Evolutionary conservation across 2,888 invertebrate species (phyloP), one percentile per base, ranked within the genome.

Genomic region (Molorchus minor): DNA sequence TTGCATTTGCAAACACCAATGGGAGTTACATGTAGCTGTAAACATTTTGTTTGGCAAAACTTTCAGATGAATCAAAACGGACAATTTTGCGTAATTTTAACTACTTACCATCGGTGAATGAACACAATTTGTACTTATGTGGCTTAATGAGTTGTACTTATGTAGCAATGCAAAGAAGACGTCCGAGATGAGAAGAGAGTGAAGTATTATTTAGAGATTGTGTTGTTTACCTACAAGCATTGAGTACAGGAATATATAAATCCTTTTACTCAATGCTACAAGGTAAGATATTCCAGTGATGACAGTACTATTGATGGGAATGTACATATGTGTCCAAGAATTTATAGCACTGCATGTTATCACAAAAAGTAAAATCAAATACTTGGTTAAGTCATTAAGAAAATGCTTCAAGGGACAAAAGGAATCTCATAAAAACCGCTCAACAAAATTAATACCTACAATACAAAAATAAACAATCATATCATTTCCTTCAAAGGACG

Each of bases 41-140:
- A 30, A 30, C 30, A 12, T 30, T 30, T 30, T 30, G 30, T 12
- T 30, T 12, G 8, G 30, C 8, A 30, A 30, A 30, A 30, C 2
- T 30, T n/a, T n/a, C 30, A 30, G 30, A 30, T 12, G 8, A 30
- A 7, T 10, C 30, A 30, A 30, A 30, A 30, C 30, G 12, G 30
- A 30, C 8, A 30, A 30, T 30, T 30, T 12, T 30, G 3, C 30
- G 30, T 3, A 30, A 30, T 30, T 30, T 30, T 30, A 30, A 30
- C 30, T n/a, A 30, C 30, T 30, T 5, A 30, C 2, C 30, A 30
- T 3, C 30, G 30, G 30, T 30, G 8, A 30, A 30, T 7, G 30
- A 40, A 17, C 40, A 40, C 16, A 40, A 40, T 40, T 40, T 40
- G 19, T 40, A 40, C 40, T 40, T 40, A 40, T 40, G 40, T 17